Conservation (phyloP, 2,797 vertebrate species). For the Melanotaenia parkinsoni region DNA sequence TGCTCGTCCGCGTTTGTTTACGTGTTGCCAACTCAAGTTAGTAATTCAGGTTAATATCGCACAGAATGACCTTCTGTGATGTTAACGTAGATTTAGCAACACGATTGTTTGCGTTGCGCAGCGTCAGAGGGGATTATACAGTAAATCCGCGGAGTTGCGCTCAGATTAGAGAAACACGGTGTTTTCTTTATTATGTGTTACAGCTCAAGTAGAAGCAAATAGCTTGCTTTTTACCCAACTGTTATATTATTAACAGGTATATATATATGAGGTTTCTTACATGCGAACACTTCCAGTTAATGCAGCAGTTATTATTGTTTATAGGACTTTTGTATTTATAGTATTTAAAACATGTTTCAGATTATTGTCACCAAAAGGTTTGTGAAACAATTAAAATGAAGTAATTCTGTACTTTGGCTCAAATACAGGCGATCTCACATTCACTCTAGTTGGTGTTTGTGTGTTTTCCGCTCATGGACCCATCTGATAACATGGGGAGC, state of each 20-base stretch:
- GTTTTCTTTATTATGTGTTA: neutral
- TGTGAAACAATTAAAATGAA: neutral
- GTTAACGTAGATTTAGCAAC: neutral
- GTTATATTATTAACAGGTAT: neutral
- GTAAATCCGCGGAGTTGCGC: neutral
- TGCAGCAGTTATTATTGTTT: neutral
- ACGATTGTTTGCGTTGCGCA: neutral
- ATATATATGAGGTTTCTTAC: neutral
- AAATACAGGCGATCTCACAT: neutral
- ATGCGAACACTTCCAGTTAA: neutral
- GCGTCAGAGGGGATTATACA: neutral
- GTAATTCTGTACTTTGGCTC: neutral
- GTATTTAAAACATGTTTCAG: neutral
- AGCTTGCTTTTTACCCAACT: neutral
- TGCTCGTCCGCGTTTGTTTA: neutral
- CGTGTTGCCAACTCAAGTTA: neutral
- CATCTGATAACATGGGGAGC: conserved; percentile 23
- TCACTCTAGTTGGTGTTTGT: neutral
- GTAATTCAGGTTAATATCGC: no score
- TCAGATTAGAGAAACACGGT: neutral
- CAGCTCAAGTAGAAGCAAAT: no score
- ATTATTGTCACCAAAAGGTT: neutral
- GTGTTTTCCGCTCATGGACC: conserved; percentile 48
- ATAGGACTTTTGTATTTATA: neutral
- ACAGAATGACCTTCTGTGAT: neutral